Evolutionary conservation across 2,113 vertebrate species (phyloP), one percentile per base, ranked within the genome.

Genomic region (Plectropomus leopardus): DNA sequence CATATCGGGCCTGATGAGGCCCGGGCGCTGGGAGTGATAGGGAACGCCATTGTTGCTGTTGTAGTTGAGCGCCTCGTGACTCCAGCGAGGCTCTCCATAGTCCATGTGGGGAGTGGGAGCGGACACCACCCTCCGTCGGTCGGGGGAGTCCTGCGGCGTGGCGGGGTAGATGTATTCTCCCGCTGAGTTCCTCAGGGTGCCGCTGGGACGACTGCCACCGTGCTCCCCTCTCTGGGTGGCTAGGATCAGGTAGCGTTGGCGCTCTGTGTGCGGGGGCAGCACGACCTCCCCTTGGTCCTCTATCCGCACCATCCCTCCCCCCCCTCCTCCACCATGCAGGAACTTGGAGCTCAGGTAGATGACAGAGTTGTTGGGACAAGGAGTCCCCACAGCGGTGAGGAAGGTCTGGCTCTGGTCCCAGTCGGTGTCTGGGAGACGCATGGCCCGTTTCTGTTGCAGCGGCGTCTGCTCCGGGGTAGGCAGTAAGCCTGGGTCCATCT

Each of bases 381-480:
- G 87, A 3, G 91, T 85, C 48, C 94, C 94, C 17, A 95, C 94
- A 1, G 97, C 85, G 0, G 95, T 95, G 77, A 97, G 95, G 93
- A 96, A 96, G 55, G 95, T 96, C 83, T 96, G 96, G 58, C 95
- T 96, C 86, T 96, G 96, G 82, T 99, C 97, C 97, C 97, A 99
- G 58, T 90, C 95, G 9, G 93, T 86, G 36, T 96, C 95, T 0
- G 92, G 85, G 32, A 94, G 93, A 58, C 93, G 93, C 83, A 97
- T 89, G 5, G 95, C 91, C 30, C 97, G 95, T 70, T 99, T 99
- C 86, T 98, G 98, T 76, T 98, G 97, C 92, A 98, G 92, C 0
- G 97, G 98, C 0, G 98, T 99, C 93, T 98, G 98, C 93, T 99
- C 98, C 0, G 98, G 98, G 0, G 98, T 99, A 28, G 97, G 98